A percentile compares a stretch with the other conserved stretches of the same genome.
phyloP scores from a whole-genome alignment of 2,888 invertebrate species.

The Synergus itoensis region DNA sequence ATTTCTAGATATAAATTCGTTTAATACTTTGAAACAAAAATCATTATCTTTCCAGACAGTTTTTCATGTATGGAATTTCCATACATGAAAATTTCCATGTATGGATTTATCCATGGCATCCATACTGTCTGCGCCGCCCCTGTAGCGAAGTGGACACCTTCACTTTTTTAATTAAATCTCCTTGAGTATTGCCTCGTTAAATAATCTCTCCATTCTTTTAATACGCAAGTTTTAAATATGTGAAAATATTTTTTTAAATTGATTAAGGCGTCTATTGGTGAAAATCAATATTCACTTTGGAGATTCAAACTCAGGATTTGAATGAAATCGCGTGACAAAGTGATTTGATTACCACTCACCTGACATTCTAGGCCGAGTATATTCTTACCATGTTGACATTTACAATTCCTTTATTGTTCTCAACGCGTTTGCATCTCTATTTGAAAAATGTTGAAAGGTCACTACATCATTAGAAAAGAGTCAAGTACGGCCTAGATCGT shows the following conservation, averaged over 20 bases:
- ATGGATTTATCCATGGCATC: no score
- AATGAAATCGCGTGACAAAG: constrained; percentile 37
- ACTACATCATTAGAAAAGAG: background rate
- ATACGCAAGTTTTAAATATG: no score
- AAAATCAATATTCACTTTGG: constrained; percentile 13
- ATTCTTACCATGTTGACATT: constrained; percentile 12
- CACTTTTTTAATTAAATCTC: background rate
- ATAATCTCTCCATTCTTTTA: background rate
- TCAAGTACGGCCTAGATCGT: no score
- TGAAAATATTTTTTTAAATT: background rate
- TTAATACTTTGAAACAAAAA: no score
- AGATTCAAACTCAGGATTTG: background rate
- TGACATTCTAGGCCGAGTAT: constrained; percentile 4
- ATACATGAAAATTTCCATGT: no score
- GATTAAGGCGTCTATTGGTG: background rate
- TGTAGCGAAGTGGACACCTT: background rate
- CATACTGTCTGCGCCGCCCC: no score
- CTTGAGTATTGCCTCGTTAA: background rate
- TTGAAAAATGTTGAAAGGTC: constrained; percentile 8
- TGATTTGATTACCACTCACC: constrained; percentile 26
- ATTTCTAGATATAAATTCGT: no score
- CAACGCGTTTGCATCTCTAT: background rate
- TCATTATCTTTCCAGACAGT: no score
- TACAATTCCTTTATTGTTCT: constrained; percentile 24
- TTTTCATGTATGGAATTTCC: no score